These are phyloP conservation scores for Branchipolynoe longqiensis DNA, from an alignment of 2,888 invertebrate species.

Conservation along the genomic window DNA sequence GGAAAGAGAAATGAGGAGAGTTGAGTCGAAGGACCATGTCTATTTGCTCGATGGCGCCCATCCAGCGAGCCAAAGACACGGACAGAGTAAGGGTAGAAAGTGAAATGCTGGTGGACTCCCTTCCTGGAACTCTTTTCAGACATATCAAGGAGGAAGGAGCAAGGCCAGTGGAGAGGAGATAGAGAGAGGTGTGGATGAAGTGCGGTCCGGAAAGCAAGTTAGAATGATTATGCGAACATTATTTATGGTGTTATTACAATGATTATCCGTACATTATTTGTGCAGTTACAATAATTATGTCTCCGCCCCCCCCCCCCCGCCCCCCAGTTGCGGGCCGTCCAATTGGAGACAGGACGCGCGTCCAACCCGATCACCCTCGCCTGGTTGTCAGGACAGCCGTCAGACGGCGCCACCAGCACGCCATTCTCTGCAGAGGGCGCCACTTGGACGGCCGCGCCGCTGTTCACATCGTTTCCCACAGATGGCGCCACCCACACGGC, in stretches of 20 bases:
- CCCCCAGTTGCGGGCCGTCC: slow-evolving; percentile 74
- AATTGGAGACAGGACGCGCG: slow-evolving; percentile 85
- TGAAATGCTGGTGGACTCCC: too few relatives aligned
- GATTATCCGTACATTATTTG: neutral
- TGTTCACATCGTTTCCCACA: neutral
- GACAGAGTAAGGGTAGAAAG: too few relatives aligned
- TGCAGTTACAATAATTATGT: neutral
- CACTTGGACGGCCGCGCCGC: neutral
- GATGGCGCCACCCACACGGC: neutral
- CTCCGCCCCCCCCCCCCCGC: too few relatives aligned
- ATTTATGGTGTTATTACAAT: neutral
- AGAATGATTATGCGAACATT: neutral
- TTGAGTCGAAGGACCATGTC: too few relatives aligned
- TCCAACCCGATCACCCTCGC: slow-evolving; percentile 88
- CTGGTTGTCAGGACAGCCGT: slow-evolving; percentile 84
- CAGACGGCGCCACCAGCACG: slow-evolving; percentile 4
- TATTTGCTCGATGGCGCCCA: too few relatives aligned
- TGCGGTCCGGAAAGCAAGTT: too few relatives aligned
- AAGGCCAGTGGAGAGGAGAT: too few relatives aligned
- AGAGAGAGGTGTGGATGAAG: too few relatives aligned
- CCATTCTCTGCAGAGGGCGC: neutral
- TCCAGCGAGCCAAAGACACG: too few relatives aligned
- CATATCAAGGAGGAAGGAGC: too few relatives aligned
- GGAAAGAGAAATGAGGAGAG: too few relatives aligned
- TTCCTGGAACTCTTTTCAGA: too few relatives aligned